These are phyloP conservation scores for Rhea americana DNA, from an alignment of 2,113 vertebrate species.

Conservation along the genomic window DNA sequence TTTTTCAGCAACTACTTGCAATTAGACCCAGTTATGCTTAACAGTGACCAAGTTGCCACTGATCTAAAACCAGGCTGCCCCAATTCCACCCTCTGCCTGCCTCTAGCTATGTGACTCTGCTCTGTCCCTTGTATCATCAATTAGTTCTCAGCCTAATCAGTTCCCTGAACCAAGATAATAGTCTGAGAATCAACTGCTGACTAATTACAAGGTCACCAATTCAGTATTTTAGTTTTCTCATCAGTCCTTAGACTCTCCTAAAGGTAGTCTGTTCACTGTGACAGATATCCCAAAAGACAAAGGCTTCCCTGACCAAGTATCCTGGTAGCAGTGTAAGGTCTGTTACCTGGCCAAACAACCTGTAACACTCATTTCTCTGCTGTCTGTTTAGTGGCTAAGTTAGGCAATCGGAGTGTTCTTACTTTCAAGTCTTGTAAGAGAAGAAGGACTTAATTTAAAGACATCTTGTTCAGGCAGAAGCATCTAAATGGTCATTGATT, in stretches of 20 bases:
- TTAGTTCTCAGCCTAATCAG: background rate
- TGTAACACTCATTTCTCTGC: background rate
- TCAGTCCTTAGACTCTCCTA: background rate
- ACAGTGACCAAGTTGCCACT: background rate
- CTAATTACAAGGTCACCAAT: background rate
- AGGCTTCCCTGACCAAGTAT: background rate
- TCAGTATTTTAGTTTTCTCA: background rate
- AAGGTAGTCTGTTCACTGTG: background rate
- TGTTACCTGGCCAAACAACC: background rate
- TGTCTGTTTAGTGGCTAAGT: slow-evolving; percentile 13
- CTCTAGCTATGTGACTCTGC: background rate
- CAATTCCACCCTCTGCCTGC: background rate
- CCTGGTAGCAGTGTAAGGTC: background rate
- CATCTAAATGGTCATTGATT: slow-evolving; percentile 56
- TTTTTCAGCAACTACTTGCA: background rate
- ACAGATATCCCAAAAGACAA: background rate
- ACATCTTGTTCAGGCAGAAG: slow-evolving; percentile 59
- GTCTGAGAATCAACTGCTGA: background rate
- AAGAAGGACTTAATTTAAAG: slow-evolving; percentile 60
- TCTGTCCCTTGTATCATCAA: background rate
- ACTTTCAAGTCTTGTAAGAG: background rate
- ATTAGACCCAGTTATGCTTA: background rate
- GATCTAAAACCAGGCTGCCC: background rate
- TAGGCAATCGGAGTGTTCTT: slow-evolving; percentile 27
- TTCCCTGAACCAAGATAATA: background rate